Conservation (phyloP, 2,888 invertebrate genomes). For the Papilio gigon region DNA sequence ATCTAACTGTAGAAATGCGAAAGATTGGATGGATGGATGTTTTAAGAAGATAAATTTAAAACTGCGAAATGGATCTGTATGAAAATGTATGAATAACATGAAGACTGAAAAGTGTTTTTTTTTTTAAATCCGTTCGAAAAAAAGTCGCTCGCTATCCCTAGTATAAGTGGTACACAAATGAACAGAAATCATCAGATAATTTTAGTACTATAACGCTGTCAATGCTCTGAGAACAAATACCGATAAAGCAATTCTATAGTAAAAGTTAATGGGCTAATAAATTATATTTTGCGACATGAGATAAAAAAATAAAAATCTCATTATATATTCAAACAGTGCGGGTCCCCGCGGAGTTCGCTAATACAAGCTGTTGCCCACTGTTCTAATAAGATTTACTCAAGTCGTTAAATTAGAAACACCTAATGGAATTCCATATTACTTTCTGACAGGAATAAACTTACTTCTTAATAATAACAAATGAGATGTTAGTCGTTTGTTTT, state of each 20-base stretch:
- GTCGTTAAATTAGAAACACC: conserved; percentile 29
- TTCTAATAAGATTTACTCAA: conserved; percentile 38
- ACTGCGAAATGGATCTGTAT: too few species aligned
- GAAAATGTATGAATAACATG: too few species aligned
- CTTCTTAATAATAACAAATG: conserved; percentile 37
- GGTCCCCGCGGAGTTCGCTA: conserved; percentile 7
- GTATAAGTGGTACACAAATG: too few species aligned
- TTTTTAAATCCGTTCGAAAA: too few species aligned
- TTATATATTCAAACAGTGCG: conserved; percentile 4
- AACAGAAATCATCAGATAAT: too few species aligned
- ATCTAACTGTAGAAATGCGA: too few species aligned
- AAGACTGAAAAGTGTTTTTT: too few species aligned
- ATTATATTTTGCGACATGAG: conserved; percentile 1
- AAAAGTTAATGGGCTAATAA: conserved; percentile 14
- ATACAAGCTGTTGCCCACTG: conserved; percentile 15
- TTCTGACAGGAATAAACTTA: conserved; percentile 34
- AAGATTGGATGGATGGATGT: too few species aligned
- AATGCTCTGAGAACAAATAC: neutral
- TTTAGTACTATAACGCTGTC: too few species aligned
- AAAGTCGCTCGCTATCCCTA: too few species aligned
- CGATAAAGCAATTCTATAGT: neutral
- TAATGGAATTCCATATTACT: conserved; percentile 36
- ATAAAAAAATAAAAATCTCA: neutral
- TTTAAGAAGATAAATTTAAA: too few species aligned
- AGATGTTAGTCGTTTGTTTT: conserved; percentile 29